phyloP scores from a whole-genome alignment of 2,113 vertebrate species.

The Pachypanchax playfairii region DNA sequence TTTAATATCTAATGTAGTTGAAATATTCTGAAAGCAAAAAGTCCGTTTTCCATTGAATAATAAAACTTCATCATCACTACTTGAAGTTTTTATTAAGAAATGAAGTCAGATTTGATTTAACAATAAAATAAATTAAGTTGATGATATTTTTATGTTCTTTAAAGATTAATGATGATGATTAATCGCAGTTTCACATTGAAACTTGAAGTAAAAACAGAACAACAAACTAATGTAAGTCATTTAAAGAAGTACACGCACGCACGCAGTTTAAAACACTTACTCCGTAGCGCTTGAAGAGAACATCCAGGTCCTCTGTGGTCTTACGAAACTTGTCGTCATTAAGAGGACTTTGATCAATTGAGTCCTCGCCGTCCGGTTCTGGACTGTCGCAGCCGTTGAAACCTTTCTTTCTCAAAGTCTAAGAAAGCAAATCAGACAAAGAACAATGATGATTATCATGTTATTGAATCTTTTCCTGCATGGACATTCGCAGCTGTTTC shows the following conservation, averaged over 20 bases:
- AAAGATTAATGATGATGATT: no score
- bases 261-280: constrained; percentile 85
- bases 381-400: constrained; percentile 99
- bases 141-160: no score
- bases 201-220: constrained; percentile 9
- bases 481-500: no score
- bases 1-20: no score
- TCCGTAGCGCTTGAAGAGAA: constrained; percentile 96
- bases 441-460: neutral
- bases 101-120: no score
- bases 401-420: constrained; percentile 99
- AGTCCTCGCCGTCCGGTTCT: constrained; percentile 96
- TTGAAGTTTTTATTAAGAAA: no score
- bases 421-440: constrained; percentile 17
- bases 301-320: constrained; percentile 92
- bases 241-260: neutral
- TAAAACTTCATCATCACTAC: no score
- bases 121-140: no score
- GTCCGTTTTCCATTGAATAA: no score
- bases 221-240: constrained; percentile 8
- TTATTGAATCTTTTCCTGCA: neutral
- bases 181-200: constrained; percentile 35
- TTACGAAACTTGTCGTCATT: constrained; percentile 98
- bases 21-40: no score
- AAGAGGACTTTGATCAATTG: constrained; percentile 95